phyloP scores from a whole-genome alignment of 2,888 invertebrate species.

The Temnothorax ravouxi region DNA sequence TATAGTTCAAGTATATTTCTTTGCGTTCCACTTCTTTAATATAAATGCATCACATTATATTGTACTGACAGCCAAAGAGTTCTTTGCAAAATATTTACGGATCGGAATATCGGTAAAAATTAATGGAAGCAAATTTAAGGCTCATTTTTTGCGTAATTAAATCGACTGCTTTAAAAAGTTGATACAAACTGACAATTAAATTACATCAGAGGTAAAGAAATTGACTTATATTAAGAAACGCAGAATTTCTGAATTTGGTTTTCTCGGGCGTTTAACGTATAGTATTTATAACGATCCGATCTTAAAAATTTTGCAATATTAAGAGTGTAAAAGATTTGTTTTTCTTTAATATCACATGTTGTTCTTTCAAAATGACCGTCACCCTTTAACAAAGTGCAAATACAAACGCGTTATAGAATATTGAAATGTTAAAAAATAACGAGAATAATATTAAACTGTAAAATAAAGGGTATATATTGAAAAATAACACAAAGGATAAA shows the following conservation, averaged over 20 bases:
- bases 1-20: too few species aligned
- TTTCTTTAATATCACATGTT: slow-evolving; percentile 3
- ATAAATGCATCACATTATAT: neutral
- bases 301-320: neutral
- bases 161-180: neutral
- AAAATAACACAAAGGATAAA: slow-evolving; percentile 2
- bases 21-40: neutral
- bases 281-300: neutral
- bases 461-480: neutral
- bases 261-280: neutral
- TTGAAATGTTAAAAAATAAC: slow-evolving; percentile 6
- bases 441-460: neutral
- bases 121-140: neutral
- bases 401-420: neutral
- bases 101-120: neutral
- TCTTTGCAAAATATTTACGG: neutral
- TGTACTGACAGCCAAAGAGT: neutral
- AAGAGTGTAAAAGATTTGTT: neutral
- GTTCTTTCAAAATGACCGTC: neutral
- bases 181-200: neutral
- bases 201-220: neutral
- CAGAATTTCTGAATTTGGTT: neutral
- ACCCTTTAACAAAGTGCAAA: neutral
- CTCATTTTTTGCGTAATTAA: neutral
- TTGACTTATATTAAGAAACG: neutral